Percentiles rank a stretch among this genome's conserved stretches.
Evolutionary conservation across 1,140 invertebrate genomes (phyloP).

Genomic region (Varroa destructor): DNA sequence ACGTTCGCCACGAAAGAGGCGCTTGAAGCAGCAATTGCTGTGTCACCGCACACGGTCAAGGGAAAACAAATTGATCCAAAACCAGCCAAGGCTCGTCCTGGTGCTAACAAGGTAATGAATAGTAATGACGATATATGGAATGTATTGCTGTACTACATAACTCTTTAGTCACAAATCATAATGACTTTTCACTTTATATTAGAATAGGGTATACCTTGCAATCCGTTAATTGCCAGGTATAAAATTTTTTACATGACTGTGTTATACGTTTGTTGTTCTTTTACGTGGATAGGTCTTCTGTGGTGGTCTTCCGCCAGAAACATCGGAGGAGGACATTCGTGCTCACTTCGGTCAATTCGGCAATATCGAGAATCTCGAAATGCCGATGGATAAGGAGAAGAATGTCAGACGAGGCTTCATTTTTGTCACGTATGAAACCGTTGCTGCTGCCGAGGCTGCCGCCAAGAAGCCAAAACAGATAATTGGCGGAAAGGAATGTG

Average conservation of each 20-base stretch:
- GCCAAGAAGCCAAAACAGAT: conserved; percentile 79
- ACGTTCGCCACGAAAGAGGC: conserved; percentile 74
- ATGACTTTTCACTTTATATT: too few relatives aligned
- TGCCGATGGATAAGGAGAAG: conserved; percentile 90
- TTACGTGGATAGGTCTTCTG: conserved; percentile 56
- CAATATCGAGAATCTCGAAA: conserved; percentile 78
- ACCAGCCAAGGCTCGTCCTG: conserved; percentile 77
- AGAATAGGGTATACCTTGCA: too few relatives aligned
- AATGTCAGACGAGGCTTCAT: conserved; percentile 88
- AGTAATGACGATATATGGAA: too few relatives aligned
- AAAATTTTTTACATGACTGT: too few relatives aligned
- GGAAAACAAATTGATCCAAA: conserved; percentile 87
- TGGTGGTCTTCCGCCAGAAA: conserved; percentile 72
- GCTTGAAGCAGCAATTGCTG: conserved; percentile 61
- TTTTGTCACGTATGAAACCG: conserved; percentile 85
- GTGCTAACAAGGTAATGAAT: conserved; percentile 47
- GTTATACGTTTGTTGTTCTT: too few relatives aligned
- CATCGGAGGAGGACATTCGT: conserved; percentile 81
- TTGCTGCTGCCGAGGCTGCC: conserved; percentile 75
- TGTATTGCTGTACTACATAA: too few relatives aligned
- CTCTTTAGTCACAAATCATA: too few relatives aligned
- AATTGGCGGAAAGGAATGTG: conserved; percentile 80
- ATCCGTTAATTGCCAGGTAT: too few relatives aligned
- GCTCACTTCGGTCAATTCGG: conserved; percentile 77
- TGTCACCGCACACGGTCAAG: conserved; percentile 67